Evolutionary conservation across 1,140 invertebrate genomes (phyloP), one percentile per base, ranked within the genome.

Genomic region (Sminthurinus signatus): DNA sequence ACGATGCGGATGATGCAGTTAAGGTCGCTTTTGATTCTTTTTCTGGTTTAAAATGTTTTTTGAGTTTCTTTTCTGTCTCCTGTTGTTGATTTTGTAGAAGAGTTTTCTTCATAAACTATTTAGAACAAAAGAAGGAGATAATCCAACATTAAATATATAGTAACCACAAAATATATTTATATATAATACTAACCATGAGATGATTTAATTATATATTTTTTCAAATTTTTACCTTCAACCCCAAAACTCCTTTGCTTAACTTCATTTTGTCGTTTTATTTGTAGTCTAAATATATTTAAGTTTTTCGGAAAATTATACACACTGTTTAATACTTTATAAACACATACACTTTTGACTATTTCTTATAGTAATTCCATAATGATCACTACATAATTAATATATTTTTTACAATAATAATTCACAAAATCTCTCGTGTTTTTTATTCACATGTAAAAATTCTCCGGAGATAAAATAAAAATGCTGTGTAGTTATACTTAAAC

Each of bases 181-280:
- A 14, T n/a, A 46, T 17, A 4, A 46, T 19, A 46, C 8, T 46
- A 46, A 5, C 19, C 44, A 8, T 8, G 5, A 36, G 5, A 5
- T 5, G 5, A 15, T 8, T 36, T 36, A 36, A 5, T 19, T 19
- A 5, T 10, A 48, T 48, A 19, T 48, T 48, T 48, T 10, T n/a
- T 48, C 23, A n/a, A n/a, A n/a, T n/a, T n/a, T n/a, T n/a, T n/a
- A 52, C 50, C 50, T 52, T 52, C 28, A 52, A 52, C 4, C 50
- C 50, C 19, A 52, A 28, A 15, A 52, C 50, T 25, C 50, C 50
- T 28, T 52, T 52, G 50, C 50, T 52, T 31, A 52, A 52, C n/a
- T 52, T 52, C 50, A 52, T 52, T 14, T 25, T 52, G 50, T 4
- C 19, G 3, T 17, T 27, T 28, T 52, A 19, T 27, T 23, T n/a